Evolutionary conservation across 1,140 invertebrate species (phyloP).

Genomic region (Drosophila gunungcola): DNA sequence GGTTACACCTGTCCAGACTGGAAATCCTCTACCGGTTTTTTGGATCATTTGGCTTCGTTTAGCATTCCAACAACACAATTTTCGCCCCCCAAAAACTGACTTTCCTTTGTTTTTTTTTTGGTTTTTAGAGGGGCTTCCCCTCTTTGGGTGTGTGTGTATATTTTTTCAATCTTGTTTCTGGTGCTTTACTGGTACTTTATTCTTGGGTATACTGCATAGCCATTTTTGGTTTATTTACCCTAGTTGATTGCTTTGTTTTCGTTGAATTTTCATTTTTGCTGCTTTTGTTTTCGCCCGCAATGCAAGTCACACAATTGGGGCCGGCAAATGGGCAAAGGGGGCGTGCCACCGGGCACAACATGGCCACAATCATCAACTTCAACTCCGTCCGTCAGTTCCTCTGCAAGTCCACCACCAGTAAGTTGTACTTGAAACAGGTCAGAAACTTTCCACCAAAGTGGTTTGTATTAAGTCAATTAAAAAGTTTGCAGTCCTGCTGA

Average conservation of each 20-base stretch:
- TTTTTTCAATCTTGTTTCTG: conserved; percentile 48
- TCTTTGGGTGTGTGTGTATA: conserved; percentile 28
- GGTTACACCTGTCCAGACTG: conserved; percentile 43
- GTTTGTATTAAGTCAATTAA: conserved; percentile 84
- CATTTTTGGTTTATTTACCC: conserved; percentile 82
- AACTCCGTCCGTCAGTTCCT: conserved; percentile 30
- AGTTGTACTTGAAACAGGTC: conserved; percentile 80
- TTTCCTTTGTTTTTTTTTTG: conserved; percentile 45
- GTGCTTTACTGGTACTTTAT: conserved; percentile 72
- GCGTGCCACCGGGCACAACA: conserved; percentile 53
- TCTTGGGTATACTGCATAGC: conserved; percentile 44
- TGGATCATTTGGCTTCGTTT: conserved; percentile 61
- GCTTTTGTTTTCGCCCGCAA: conserved; percentile 61
- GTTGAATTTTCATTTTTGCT: conserved; percentile 68
- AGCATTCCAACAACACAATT: conserved; percentile 58
- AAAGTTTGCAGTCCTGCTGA: conserved; percentile 81
- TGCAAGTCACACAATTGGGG: conserved; percentile 68
- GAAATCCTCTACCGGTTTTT: conserved; percentile 24
- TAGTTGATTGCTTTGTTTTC: conserved; percentile 81
- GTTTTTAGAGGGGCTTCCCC: conserved; percentile 13
- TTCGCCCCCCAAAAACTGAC: conserved; percentile 36
- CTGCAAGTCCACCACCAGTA: conserved; percentile 33
- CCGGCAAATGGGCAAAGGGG: conserved; percentile 8
- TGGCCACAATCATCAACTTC: conserved; percentile 78
- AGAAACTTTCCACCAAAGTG: conserved; percentile 81